Evolutionary conservation across 2,888 invertebrate genomes (phyloP), one percentile per base, ranked within the genome.

Genomic region (Rhopalosiphum nymphaeae): DNA sequence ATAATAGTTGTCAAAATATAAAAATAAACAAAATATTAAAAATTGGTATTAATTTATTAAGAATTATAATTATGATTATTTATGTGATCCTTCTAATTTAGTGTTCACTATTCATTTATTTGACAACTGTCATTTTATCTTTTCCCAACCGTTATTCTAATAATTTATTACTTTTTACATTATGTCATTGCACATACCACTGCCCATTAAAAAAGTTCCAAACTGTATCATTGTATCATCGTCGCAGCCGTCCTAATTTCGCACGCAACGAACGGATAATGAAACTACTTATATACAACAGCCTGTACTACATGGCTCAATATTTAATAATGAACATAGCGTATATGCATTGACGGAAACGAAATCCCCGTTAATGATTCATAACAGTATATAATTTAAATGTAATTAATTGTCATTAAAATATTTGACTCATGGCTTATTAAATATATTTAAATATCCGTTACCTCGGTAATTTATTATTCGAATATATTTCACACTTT

Each of bases 361-460:
- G 91, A 84, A 91, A 91, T 91, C 53, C 84, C 21, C 56, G 91
- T 91, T 91, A 91, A 91, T 91, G 91, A 84, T 91, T 84, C 91
- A 42, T 56, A 91, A 91, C 56, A 56, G n/a, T 84, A 56, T 91
- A 42, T 84, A 91, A 84, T 91, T 91, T 84, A 56, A 84, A 91
- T 56, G 42, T 84, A 53, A 91, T 91, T 91, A 84, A 44, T 56
- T n/a, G 13, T n/a, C 61, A 46, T 46, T 44, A 78, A 5, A 36
- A 78, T 78, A 49, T 25, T 67, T 44, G 13, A 26, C 13, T 90
- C 90, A n/a, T 42, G 49, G 49, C 91, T 78, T 26, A n/a, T 53
- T 91, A 26, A 36, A 91, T 49, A 36, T 78, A 49, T 91, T 91
- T 42, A 36, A 91, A 78, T 91, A 78, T 91, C 36, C 26, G 36